A percentile compares a stretch with the other conserved stretches of the same genome.
Conservation (phyloP, 2,113 vertebrate genomes). For the Syngnathus typhle region DNA sequence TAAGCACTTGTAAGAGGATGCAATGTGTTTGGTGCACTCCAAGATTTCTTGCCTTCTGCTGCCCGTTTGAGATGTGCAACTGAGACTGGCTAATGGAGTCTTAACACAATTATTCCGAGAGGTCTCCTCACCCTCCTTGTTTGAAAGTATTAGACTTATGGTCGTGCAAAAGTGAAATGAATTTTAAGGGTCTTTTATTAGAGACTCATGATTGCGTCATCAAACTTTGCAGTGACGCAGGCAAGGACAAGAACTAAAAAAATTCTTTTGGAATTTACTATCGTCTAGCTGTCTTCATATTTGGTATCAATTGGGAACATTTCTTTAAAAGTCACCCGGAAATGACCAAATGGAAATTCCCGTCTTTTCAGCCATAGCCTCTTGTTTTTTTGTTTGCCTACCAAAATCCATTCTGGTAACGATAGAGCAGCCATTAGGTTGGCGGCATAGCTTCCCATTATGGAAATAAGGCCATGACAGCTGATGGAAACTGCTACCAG, state of each 20-base stretch:
- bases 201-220: neutral
- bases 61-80: neutral
- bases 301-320: neutral
- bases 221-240: neutral
- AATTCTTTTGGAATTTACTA: neutral
- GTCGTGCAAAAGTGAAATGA: too few species aligned
- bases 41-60: neutral
- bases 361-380: neutral
- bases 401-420: neutral
- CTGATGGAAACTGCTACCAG: constrained; percentile 1
- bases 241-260: neutral
- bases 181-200: neutral
- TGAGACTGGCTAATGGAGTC: neutral
- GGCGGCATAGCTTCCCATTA: constrained; percentile 31
- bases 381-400: neutral
- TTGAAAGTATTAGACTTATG: neutral
- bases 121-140: constrained; percentile 18
- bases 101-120: constrained; percentile 20
- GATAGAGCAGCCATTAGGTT: constrained; percentile 25
- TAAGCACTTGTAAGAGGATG: constrained; percentile 27
- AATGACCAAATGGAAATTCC: neutral
- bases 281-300: neutral
- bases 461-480: constrained; percentile 46
- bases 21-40: neutral
- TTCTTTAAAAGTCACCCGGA: neutral